Evolutionary conservation across 2,113 vertebrate species (phyloP), one percentile per base, ranked within the genome.

Genomic region (Camelus bactrianus): DNA sequence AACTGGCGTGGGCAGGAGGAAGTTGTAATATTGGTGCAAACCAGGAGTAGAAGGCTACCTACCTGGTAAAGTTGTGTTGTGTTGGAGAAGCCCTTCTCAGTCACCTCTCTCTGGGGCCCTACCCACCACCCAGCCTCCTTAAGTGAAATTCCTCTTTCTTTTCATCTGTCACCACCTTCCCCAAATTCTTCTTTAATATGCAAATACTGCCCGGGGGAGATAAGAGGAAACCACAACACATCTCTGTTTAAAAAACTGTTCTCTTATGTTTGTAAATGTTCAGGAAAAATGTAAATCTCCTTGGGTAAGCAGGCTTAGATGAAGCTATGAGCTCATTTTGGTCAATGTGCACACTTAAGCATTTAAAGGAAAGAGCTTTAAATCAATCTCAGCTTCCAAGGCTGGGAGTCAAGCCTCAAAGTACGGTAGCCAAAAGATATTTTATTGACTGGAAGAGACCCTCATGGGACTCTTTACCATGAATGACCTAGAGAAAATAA

Each of bases 191-290:
- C 70, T 96, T 77, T 58, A 92, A 95, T 75, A 96, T 93, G 95
- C 82, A 96, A 93, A 96, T 52, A 38, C 26, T 69, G 26, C 73
- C 30, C 38, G 38, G 35, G 77, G 54, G 93, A 69, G 32, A 70
- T 70, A 52, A 93, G 87, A 88, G 65, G 91, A 94, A 94, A 67
- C 50, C 62, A 77, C 22, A 48, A 35, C 56, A 46, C 62, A 85
- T 22, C 82, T 96, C 89, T 79, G 54, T 42, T 90, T 96, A 92
- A 91, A 91, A 97, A 97, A 93, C 79, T 48, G 4, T 67, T 85
- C 60, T 82, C 82, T 79, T 80, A 72, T 16, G 19, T 88, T 94
- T 82, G 77, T 92, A 91, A 97, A 94, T 73, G 87, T 73, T 89
- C 72, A n/a, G 30, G 1, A 48, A 73, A 88, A 88, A 89, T 73